Percentiles rank a stretch among this genome's conserved stretches.
Conservation (phyloP, 2,888 invertebrate species). For the Neocrepidodera transversa region DNA sequence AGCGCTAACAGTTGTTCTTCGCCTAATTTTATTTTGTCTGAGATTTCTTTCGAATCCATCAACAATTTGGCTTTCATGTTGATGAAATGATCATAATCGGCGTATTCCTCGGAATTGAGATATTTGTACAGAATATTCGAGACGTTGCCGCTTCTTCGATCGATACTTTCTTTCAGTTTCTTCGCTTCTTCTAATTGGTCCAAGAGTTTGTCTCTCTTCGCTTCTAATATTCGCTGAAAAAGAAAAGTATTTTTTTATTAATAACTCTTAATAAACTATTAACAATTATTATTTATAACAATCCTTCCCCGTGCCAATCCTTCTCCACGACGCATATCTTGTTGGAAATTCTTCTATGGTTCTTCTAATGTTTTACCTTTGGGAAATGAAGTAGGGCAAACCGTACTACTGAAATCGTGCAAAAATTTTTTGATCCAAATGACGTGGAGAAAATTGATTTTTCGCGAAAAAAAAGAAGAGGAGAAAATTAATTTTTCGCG, state of each 20-base stretch:
- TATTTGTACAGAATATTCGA: slow-evolving; percentile 74
- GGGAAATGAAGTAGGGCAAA: no score
- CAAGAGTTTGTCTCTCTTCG: slow-evolving; percentile 77
- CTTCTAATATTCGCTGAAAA: slow-evolving; percentile 71
- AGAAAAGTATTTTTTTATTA: no score
- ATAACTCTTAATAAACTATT: background rate
- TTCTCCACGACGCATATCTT: no score
- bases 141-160: slow-evolving; percentile 76
- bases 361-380: no score
- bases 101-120: slow-evolving; percentile 75
- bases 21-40: slow-evolving; percentile 82
- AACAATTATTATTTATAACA: no score
- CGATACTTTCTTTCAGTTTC: slow-evolving; percentile 80
- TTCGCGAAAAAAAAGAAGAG: no score
- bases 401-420: no score
- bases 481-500: no score
- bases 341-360: no score
- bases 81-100: slow-evolving; percentile 84
- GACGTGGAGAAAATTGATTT: no score
- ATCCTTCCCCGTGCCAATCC: no score
- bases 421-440: no score
- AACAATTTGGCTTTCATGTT: slow-evolving; percentile 87
- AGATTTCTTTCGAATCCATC: slow-evolving; percentile 81
- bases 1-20: slow-evolving; percentile 81
- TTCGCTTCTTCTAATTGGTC: slow-evolving; percentile 85